These are phyloP conservation scores for Fissipunctia ypsillon DNA, from an alignment of 2,888 invertebrate genomes.

Conservation along the genomic window DNA sequence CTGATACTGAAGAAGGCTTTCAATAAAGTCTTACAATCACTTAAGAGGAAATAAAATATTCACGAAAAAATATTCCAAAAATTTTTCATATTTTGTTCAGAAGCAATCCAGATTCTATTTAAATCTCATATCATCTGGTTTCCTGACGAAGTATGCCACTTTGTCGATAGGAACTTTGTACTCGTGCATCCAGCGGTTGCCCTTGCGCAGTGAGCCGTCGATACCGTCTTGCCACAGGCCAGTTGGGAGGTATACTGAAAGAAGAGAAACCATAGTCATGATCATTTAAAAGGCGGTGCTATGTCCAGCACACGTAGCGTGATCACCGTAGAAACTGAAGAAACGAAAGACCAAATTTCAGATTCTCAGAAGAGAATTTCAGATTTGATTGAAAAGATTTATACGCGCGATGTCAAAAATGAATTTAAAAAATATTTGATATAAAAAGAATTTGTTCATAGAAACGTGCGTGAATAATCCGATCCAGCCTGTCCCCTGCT, in stretches of 20 bases:
- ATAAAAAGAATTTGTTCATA: too few species aligned
- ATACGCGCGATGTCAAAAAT: too few species aligned
- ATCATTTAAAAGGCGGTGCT: too few species aligned
- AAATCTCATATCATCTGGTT: constrained; percentile 96
- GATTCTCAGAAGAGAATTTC: too few species aligned
- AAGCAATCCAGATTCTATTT: constrained; percentile 66
- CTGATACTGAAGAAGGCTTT: neutral
- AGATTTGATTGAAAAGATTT: too few species aligned
- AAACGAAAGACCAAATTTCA: neutral
- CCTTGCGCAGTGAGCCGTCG: constrained; percentile 95
- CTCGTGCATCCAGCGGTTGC: constrained; percentile 97
- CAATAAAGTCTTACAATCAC: neutral
- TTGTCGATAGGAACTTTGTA: constrained; percentile 95
- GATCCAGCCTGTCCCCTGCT: too few species aligned
- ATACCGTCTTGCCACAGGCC: constrained; percentile 98
- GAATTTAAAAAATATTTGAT: too few species aligned
- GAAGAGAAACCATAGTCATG: constrained; percentile 8
- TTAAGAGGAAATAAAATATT: neutral
- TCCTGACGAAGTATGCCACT: constrained; percentile 95
- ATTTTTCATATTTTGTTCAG: constrained; percentile 5
- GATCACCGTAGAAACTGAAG: neutral
- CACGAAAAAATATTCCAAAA: neutral
- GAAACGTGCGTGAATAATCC: neutral
- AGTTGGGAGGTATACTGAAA: constrained; percentile 95
- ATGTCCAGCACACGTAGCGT: neutral